Base-by-base conservation (phyloP, 2,797 vertebrate genomes). In the Phaenicophaeus curvirostris region DNA sequence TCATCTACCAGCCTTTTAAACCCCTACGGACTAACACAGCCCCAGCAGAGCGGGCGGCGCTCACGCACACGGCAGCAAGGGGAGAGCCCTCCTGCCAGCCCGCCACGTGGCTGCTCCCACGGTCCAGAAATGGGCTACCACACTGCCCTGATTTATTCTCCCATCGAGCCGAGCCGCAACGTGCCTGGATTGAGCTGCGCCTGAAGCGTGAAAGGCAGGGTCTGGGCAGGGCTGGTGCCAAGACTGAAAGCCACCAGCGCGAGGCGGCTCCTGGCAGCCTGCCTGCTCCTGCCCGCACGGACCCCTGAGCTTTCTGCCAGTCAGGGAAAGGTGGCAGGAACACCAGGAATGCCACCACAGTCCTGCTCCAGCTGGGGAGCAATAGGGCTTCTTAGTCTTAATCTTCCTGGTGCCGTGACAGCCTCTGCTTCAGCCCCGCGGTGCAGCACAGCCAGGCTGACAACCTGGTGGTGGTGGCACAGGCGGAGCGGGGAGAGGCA, bases 41-140 rank as follows among this genome's bases (percentile, higher is more conserved):
- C 27, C 58, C 2, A 1, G 63, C 35, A 50, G 33, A 67, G 44
- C 2, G 1, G 2, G 3, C 1, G 3, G 61, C 0, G 15, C n/a
- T 72, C 46, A 23, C 0, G 0, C 8, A 19, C 80, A 31, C 3
- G 9, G 72, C 58, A 2, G 13, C 54, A 1, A 79, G 81, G 67
- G 76, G 59, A 87, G 78, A 91, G 25, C 75, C 79, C 74, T 80
- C 15, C 69, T 58, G 87, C 72, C 86, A 79, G 57, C 78, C 39
- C 9, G 55, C 50, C 53, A 19, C 19, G 5, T 2, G 11, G 44
- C 69, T 57, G 68, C 68, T 73, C 69, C 89, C 3, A 7, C 50
- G 55, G 15, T 2, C 93, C 93, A 48, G 66, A 31, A 68, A 59
- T 1, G 4, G 48, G 59, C 85, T 82, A 62, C 51, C 50, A 35